Percentiles rank a stretch among this genome's conserved stretches.
Conservation (phyloP, 2,888 invertebrate species). For the Aphodius granarius region DNA sequence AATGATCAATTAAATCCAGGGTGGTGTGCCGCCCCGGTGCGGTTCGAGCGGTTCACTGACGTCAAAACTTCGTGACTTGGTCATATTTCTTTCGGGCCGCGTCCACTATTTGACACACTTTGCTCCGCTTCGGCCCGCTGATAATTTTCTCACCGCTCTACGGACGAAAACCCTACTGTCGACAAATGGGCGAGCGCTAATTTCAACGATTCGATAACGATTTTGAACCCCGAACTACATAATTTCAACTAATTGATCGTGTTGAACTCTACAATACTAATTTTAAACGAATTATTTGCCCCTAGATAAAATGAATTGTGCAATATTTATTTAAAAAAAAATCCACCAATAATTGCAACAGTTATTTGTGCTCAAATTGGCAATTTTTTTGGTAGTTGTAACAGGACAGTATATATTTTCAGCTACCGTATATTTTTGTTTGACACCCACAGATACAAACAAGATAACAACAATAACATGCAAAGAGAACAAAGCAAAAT, state of each 20-base stretch:
- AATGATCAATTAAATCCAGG: slow-evolving; percentile 26
- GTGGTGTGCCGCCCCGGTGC: slow-evolving; percentile 11
- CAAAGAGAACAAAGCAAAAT: background rate
- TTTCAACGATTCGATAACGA: background rate
- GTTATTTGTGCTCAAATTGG: too few species aligned
- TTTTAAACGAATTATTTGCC: background rate
- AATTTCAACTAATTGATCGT: background rate
- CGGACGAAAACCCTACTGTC: background rate
- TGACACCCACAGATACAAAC: too few species aligned
- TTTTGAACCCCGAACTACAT: background rate
- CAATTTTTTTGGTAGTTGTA: too few species aligned
- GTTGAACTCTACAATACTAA: background rate
- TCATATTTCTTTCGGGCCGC: slow-evolving; percentile 31
- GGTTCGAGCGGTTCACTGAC: slow-evolving; percentile 25
- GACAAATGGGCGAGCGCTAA: background rate
- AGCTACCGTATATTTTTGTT: too few species aligned
- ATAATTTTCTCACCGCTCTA: background rate
- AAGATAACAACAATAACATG: too few species aligned
- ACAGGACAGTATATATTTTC: too few species aligned
- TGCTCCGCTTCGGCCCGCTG: background rate
- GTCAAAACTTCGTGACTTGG: slow-evolving; percentile 39
- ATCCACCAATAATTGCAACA: too few species aligned
- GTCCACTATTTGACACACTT: slow-evolving; percentile 25
- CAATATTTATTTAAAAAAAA: too few species aligned
- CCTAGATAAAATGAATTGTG: too few species aligned